Conservation (phyloP, 2,797 vertebrate genomes). For the Poecile montanus region DNA sequence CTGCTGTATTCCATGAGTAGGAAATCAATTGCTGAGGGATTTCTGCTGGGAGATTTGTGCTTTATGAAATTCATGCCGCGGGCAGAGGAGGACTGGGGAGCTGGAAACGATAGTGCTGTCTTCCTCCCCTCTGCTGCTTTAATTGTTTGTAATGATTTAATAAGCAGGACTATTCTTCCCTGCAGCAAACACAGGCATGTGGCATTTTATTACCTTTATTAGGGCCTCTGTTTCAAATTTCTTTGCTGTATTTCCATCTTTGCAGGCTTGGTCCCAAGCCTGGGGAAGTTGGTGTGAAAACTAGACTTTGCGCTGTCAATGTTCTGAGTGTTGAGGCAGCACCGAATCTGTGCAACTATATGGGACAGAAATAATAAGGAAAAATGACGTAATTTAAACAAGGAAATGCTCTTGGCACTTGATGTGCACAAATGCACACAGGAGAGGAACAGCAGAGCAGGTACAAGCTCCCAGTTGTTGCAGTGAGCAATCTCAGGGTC, state of each 20-base stretch:
- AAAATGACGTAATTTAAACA: not conserved
- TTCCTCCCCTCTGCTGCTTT: slow-evolving; percentile 33
- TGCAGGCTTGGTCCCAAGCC: not conserved
- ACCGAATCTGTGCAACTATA: accelerated
- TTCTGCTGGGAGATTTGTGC: not conserved
- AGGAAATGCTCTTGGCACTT: not conserved
- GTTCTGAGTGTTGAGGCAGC: not conserved
- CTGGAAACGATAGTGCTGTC: not conserved
- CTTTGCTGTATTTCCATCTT: not conserved
- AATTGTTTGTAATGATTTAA: slow-evolving; percentile 63
- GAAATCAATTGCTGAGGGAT: slow-evolving; percentile 12
- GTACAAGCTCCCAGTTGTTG: no score
- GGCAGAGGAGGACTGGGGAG: not conserved
- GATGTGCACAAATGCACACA: accelerated
- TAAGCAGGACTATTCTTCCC: slow-evolving; percentile 27
- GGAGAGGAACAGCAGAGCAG: not conserved
- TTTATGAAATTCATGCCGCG: not conserved
- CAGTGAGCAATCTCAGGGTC: no score
- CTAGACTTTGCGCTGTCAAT: not conserved
- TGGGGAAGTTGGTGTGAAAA: not conserved
- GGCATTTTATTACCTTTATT: slow-evolving; percentile 3
- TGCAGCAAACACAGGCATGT: not conserved
- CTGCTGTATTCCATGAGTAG: not conserved
- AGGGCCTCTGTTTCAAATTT: not conserved
- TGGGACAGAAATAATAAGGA: not conserved